Base-by-base conservation (phyloP, 2,888 invertebrate genomes). In the Abscondita cerata region DNA sequence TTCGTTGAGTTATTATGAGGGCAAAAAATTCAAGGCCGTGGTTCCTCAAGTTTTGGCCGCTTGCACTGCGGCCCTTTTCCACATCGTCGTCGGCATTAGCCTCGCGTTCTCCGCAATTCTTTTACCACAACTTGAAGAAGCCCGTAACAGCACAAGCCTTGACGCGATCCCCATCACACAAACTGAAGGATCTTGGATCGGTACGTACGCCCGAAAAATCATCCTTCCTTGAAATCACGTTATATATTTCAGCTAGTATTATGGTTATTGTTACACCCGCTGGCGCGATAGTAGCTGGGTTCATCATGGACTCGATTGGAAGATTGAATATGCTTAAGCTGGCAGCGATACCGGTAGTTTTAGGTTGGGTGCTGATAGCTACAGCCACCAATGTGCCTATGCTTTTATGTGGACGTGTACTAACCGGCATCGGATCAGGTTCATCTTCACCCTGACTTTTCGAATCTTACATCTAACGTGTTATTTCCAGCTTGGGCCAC, bases 81-180 rank as follows among this genome's bases (percentile, higher is more conserved):
- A 86, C 72, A 81, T 87, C 66, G 84, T 83, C n/a, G 85, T 86
- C 16, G 87, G 87, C 2, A 79, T 86, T 13, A 81, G 84, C 18
- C 81, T 87, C 72, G 85, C 85, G 1, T 86, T 82, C 73, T 85
- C 85, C 1, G 85, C 85, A 1, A 83, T 85, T 58, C 75, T 86
- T 56, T 79, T 85, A 63, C 85, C 85, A 31, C 83, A 84, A 66
- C 70, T 85, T 25, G 20, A 25, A 33, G 74, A 71, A 20, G 62
- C 63, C 38, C 61, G 47, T 57, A 60, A 74, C 13, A 74, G 76
- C 41, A 57, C 56, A 20, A 53, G n/a, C 3, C 1, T n/a, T 50
- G 75, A 75, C 41, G 80, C 77, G 40, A 76, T 81, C 16, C 65
- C 68, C 20, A 75, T 78, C 6, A 80, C 82, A 1, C 73, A 75